Conservation (phyloP, 2,113 vertebrate species). For the Rissa tridactyla region DNA sequence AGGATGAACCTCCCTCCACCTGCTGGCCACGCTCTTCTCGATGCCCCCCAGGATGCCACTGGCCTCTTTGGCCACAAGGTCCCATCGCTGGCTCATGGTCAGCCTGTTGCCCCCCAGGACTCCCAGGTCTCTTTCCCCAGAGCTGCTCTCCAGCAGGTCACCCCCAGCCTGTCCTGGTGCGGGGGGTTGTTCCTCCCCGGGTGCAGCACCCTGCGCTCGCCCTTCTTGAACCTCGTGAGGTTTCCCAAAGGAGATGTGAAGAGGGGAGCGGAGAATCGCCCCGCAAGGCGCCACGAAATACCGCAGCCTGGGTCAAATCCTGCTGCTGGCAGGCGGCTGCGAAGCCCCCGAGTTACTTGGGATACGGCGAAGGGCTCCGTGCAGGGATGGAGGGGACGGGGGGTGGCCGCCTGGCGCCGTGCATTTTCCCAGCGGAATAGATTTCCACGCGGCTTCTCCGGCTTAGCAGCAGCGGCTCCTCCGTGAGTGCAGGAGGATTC, state of each 20-base stretch:
- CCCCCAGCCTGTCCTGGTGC: too few species aligned
- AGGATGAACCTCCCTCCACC: too few species aligned
- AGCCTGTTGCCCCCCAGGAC: too few species aligned
- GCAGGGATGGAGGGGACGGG: fast-evolving
- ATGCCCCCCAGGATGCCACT: too few species aligned
- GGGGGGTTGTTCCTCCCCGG: too few species aligned
- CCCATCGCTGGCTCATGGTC: too few species aligned
- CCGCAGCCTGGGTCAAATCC: background rate
- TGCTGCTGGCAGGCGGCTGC: background rate
- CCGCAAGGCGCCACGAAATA: background rate
- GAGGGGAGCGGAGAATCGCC: background rate
- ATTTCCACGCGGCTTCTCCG: fast-evolving
- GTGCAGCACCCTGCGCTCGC: too few species aligned
- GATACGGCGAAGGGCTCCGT: fast-evolving
- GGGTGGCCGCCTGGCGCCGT: background rate
- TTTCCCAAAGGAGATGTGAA: background rate
- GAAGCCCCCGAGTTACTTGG: background rate
- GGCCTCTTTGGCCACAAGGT: too few species aligned
- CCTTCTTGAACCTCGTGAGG: too few species aligned
- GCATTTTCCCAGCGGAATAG: fast-evolving
- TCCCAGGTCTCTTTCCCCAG: too few species aligned
- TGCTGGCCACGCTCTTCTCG: too few species aligned
- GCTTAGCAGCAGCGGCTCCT: background rate
- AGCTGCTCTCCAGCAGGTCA: too few species aligned
- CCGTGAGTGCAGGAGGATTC: background rate